Conservation (phyloP, 2,113 vertebrate species). For the Promerops cafer region DNA sequence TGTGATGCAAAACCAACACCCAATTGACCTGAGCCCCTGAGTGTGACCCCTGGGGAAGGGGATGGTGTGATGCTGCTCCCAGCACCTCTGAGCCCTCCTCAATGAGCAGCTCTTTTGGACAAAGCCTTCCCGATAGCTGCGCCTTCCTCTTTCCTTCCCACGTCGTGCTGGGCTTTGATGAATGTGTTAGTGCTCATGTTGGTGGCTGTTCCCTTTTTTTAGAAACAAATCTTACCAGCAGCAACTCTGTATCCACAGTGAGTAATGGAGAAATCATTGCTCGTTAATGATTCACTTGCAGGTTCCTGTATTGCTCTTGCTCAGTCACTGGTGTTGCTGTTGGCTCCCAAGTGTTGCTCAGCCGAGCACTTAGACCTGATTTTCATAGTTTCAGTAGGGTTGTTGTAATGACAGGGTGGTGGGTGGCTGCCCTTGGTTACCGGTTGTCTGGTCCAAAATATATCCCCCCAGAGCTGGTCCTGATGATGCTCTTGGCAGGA, state of each 20-base stretch:
- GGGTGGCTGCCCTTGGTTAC: not conserved
- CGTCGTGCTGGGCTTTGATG: not conserved
- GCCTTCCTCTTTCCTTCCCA: slow-evolving; percentile 41
- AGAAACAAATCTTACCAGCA: not conserved
- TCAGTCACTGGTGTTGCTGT: not conserved
- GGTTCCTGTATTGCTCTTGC: slow-evolving; percentile 23
- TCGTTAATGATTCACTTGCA: slow-evolving; percentile 48
- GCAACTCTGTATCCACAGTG: not conserved
- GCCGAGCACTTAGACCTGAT: not conserved
- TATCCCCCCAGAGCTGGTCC: not conserved
- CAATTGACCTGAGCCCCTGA: not conserved
- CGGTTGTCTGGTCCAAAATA: not conserved
- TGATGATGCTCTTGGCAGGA: not conserved
- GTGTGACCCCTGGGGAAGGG: not conserved
- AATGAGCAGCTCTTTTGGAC: not conserved
- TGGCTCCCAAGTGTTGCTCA: not conserved
- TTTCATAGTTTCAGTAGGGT: not conserved
- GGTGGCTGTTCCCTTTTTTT: slow-evolving; percentile 33
- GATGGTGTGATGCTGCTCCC: not conserved
- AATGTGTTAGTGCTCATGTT: not conserved
- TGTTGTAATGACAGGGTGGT: not conserved
- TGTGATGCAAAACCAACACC: not conserved
- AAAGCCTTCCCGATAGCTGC: accelerated
- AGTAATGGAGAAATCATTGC: slow-evolving; percentile 48
- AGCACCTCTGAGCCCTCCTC: not conserved